These are phyloP conservation scores for Nanorana parkeri DNA, from an alignment of 2,113 vertebrate species.

Conservation along the genomic window DNA sequence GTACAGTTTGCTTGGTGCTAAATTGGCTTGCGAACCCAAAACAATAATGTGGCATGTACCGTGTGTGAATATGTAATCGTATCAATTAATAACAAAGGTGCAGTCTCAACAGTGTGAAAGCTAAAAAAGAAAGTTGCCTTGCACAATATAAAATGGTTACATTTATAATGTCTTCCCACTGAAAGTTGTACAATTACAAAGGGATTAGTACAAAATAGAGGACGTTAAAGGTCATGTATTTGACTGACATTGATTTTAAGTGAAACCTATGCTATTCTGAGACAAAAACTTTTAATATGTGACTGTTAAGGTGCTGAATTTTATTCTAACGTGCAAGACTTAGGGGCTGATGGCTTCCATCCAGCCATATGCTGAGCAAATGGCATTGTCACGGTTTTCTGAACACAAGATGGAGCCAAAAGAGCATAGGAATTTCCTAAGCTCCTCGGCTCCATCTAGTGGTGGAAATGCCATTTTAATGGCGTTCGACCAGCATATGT, in stretches of 20 bases:
- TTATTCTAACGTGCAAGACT: neutral
- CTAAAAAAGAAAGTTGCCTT: constrained; percentile 17
- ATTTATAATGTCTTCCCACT: neutral
- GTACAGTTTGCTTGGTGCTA: constrained; percentile 36
- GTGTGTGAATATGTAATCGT: constrained; percentile 37
- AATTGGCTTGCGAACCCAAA: constrained; percentile 53
- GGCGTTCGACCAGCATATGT: too few relatives aligned
- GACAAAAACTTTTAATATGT: constrained; percentile 20
- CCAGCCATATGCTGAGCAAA: too few relatives aligned
- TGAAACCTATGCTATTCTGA: neutral
- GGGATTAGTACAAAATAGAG: neutral
- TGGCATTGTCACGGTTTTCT: too few relatives aligned
- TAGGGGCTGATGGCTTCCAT: too few relatives aligned
- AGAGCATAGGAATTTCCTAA: too few relatives aligned
- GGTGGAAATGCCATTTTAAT: too few relatives aligned
- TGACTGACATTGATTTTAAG: neutral
- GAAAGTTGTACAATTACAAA: neutral
- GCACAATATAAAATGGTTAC: neutral
- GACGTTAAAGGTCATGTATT: neutral
- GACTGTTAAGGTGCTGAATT: neutral
- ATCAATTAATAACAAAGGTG: constrained; percentile 56
- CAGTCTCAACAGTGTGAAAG: constrained; percentile 22
- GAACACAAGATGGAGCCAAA: too few relatives aligned
- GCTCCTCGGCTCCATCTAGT: too few relatives aligned
- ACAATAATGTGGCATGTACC: constrained; percentile 50